These are phyloP conservation scores for Psittacula derbiana DNA, from an alignment of 2,797 vertebrate genomes.

Conservation along the genomic window DNA sequence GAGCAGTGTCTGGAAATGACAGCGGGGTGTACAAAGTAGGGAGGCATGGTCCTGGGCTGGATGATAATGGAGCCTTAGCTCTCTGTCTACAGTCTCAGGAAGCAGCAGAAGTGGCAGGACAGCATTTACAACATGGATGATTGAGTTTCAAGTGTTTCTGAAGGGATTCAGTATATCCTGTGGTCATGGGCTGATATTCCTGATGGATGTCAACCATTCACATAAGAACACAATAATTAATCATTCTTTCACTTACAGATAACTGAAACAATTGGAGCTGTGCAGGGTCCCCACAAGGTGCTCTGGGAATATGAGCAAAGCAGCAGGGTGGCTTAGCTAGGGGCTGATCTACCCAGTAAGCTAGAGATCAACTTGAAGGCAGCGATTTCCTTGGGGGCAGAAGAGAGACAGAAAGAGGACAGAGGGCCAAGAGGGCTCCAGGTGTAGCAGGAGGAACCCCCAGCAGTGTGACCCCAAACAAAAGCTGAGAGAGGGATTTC, in stretches of 20 bases:
- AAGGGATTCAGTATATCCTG: neutral
- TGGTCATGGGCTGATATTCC: neutral
- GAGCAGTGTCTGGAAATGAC: neutral
- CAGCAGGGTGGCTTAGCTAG: neutral
- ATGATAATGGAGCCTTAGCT: neutral
- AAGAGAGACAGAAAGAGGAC: neutral
- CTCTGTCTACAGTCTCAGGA: neutral
- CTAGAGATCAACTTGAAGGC: neutral
- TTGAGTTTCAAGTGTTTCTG: neutral
- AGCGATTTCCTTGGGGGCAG: neutral
- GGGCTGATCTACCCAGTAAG: neutral
- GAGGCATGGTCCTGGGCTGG: neutral
- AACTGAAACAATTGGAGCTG: neutral
- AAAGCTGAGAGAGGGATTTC: neutral
- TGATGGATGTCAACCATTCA: neutral
- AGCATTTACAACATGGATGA: neutral
- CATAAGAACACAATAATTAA: neutral
- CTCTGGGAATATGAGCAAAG: neutral
- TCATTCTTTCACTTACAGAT: neutral
- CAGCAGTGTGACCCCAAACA: neutral
- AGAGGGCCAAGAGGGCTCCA: neutral
- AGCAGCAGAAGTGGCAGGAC: neutral
- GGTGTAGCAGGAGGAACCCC: neutral
- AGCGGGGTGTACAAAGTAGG: neutral
- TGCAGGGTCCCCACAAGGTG: neutral